phyloP scores from a whole-genome alignment of 92 coral and sea anemone species.

The Micromussa lordhowensis region DNA sequence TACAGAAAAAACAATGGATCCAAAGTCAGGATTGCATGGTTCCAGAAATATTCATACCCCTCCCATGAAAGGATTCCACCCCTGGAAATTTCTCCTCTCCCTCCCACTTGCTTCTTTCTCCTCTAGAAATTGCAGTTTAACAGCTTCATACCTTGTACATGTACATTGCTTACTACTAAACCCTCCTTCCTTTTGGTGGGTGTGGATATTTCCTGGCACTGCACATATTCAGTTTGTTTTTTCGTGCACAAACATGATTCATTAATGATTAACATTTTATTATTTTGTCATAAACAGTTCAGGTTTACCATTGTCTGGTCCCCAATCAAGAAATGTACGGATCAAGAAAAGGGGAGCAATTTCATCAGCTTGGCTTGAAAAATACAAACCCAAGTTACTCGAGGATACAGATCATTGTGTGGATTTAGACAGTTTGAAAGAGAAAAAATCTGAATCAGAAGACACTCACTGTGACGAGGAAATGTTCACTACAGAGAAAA shows the following conservation, averaged over 20 bases:
- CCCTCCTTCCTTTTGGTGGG: too few species aligned
- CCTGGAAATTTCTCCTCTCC: too few species aligned
- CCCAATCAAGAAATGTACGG: constrained; percentile 28
- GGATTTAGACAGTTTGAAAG: background rate
- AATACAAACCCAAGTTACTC: constrained; percentile 60
- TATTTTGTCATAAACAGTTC: constrained; percentile 20
- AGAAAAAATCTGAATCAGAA: background rate
- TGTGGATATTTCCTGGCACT: too few species aligned
- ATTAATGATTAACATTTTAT: background rate
- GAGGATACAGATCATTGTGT: background rate
- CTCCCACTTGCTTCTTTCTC: too few species aligned
- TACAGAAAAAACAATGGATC: background rate
- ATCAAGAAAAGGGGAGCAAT: constrained; percentile 66
- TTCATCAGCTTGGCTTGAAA: constrained; percentile 77
- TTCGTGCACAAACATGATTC: background rate
- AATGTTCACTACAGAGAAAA: background rate
- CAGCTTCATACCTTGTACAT: too few species aligned
- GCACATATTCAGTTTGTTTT: too few species aligned
- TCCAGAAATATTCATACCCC: too few species aligned
- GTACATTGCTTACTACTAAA: too few species aligned
- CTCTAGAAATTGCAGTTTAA: too few species aligned
- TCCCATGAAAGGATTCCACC: too few species aligned
- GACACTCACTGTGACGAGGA: background rate
- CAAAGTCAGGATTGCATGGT: too few species aligned
- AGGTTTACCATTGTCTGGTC: constrained; percentile 5